Evolutionary conservation across 2,888 invertebrate genomes (phyloP).

Genomic region (Pseudococcus viburni): DNA sequence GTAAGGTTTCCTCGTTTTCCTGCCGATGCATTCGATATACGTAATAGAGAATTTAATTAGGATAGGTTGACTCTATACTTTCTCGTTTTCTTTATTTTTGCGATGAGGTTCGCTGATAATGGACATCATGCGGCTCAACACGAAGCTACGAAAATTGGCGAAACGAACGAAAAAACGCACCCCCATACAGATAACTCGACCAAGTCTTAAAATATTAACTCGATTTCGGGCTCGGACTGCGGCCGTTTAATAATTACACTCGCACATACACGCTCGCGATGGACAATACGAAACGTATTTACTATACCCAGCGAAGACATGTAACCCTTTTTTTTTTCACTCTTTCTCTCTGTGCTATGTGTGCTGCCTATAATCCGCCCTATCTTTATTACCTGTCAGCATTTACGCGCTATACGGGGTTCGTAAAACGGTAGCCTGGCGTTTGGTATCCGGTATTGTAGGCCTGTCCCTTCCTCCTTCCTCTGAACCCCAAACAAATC

Average conservation of each 20-base stretch:
- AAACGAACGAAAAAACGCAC: neutral
- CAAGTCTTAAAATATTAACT: slow-evolving; percentile 46
- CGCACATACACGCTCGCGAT: neutral
- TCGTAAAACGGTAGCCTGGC: neutral
- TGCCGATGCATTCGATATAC: no score
- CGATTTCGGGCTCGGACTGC: neutral
- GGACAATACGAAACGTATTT: slow-evolving; percentile 44
- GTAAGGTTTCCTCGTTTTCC: no score
- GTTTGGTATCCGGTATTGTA: no score
- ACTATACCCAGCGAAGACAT: slow-evolving; percentile 2
- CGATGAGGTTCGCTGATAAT: no score
- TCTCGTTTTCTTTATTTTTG: no score
- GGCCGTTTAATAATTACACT: slow-evolving; percentile 2
- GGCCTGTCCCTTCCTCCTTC: no score
- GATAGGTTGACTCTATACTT: no score
- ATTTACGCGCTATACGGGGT: neutral
- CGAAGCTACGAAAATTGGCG: slow-evolving; percentile 9
- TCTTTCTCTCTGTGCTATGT: neutral
- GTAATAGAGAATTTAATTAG: no score
- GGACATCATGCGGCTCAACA: neutral
- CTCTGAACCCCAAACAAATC: neutral
- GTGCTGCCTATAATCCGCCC: slow-evolving; percentile 6
- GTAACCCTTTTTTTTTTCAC: slow-evolving; percentile 18
- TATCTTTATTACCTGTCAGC: slow-evolving; percentile 47
- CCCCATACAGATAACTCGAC: neutral